phyloP scores from a whole-genome alignment of 2,888 invertebrate genomes.

The Spicauda simplicius region DNA sequence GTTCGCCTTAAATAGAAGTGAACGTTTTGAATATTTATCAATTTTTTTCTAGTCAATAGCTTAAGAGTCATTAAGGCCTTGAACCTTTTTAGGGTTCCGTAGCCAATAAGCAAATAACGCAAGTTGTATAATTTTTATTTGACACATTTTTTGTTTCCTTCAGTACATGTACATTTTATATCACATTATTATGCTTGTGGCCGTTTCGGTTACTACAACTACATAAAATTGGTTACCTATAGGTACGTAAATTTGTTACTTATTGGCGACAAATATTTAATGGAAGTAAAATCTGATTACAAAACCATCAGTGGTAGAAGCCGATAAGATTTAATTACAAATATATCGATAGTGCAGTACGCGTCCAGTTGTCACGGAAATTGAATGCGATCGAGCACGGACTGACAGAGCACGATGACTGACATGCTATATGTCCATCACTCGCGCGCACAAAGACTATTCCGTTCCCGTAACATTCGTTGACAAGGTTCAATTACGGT shows the following conservation, averaged over 20 bases:
- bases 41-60: too few species aligned
- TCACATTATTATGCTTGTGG: too few species aligned
- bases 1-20: too few species aligned
- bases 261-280: neutral
- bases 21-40: too few species aligned
- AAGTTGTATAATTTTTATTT: too few species aligned
- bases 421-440: constrained; percentile 50
- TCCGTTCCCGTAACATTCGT: constrained; percentile 46
- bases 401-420: constrained; percentile 41
- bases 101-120: too few species aligned
- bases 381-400: constrained; percentile 64
- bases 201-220: too few species aligned
- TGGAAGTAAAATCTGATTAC: neutral
- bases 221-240: too few species aligned
- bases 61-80: too few species aligned
- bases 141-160: too few species aligned
- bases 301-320: neutral
- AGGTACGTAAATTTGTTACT: neutral
- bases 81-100: neutral
- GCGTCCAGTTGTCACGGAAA: constrained; percentile 60
- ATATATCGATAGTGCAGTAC: constrained; percentile 3
- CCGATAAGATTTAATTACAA: neutral
- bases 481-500: constrained; percentile 49
- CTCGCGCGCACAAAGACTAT: constrained; percentile 62
- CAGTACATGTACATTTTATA: too few species aligned